These are phyloP conservation scores for Hipposideros armiger DNA, from an alignment of 2,113 vertebrate species.

Conservation along the genomic window DNA sequence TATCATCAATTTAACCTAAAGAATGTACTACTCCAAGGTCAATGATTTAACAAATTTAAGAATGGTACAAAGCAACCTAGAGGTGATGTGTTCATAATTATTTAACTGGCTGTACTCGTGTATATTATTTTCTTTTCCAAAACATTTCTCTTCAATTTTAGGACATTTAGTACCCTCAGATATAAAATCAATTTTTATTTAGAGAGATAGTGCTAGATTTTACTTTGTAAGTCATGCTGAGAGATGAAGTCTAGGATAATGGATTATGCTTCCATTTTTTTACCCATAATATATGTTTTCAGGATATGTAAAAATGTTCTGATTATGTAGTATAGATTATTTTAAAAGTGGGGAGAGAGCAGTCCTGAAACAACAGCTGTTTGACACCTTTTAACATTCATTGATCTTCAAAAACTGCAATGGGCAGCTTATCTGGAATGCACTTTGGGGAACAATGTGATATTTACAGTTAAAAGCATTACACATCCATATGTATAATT, in stretches of 20 bases:
- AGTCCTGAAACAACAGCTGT: constrained; percentile 20
- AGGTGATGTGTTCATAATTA: neutral
- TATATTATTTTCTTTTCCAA: neutral
- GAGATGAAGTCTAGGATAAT: neutral
- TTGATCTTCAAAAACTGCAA: constrained; percentile 44
- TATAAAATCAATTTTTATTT: neutral
- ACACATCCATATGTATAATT: constrained; percentile 62
- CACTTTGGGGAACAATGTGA: neutral
- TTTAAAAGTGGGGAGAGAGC: constrained; percentile 37
- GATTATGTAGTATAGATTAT: neutral
- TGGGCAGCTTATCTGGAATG: constrained; percentile 8
- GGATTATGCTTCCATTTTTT: neutral
- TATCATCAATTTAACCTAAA: neutral
- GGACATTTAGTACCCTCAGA: neutral
- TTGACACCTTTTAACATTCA: constrained; percentile 51
- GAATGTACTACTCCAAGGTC: rapidly evolving
- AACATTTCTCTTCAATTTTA: neutral
- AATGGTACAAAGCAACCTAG: neutral
- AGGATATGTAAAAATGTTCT: neutral
- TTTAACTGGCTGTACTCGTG: neutral
- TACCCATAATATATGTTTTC: neutral
- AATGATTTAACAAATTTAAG: neutral
- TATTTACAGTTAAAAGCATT: constrained; percentile 68
- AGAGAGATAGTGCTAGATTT: neutral
- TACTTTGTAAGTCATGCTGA: neutral